Evolutionary conservation across 2,888 invertebrate species (phyloP).

Genomic region (Calameuta idolon): DNA sequence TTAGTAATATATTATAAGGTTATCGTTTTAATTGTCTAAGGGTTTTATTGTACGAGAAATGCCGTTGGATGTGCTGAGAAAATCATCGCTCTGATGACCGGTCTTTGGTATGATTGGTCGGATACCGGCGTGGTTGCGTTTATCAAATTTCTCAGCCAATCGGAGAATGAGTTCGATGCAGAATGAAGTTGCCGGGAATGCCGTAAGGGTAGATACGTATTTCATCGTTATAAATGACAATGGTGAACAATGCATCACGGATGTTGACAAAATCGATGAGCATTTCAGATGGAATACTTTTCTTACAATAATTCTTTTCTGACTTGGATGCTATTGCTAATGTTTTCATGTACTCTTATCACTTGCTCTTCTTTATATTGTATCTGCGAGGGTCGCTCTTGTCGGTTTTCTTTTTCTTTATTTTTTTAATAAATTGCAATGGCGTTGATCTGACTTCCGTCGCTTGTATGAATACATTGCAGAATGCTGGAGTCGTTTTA

Average conservation of each 20-base stretch:
- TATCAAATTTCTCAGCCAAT: not conserved
- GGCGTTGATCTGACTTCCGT: not conserved
- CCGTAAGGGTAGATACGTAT: not conserved
- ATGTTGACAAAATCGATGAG: not conserved
- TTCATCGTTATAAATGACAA: not conserved
- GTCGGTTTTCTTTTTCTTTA: not conserved
- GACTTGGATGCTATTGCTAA: not conserved
- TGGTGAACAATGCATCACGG: not conserved
- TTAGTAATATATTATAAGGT: not conserved
- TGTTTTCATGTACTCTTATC: not conserved
- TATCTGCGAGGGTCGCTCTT: not conserved
- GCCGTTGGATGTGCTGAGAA: not conserved
- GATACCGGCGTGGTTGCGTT: not conserved
- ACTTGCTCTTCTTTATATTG: not conserved
- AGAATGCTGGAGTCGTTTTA: not conserved
- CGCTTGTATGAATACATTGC: not conserved
- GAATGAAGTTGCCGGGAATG: slow-evolving; percentile 8
- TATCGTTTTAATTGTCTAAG: not conserved
- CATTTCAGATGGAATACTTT: not conserved
- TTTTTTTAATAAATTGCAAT: not conserved
- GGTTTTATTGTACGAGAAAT: not conserved
- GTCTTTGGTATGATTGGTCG: not conserved
- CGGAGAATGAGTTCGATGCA: not conserved
- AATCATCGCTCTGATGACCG: slow-evolving; percentile 1
- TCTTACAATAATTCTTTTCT: not conserved